Evolutionary conservation across 2,113 vertebrate species (phyloP).

Genomic region (Phalacrocorax carbo): DNA sequence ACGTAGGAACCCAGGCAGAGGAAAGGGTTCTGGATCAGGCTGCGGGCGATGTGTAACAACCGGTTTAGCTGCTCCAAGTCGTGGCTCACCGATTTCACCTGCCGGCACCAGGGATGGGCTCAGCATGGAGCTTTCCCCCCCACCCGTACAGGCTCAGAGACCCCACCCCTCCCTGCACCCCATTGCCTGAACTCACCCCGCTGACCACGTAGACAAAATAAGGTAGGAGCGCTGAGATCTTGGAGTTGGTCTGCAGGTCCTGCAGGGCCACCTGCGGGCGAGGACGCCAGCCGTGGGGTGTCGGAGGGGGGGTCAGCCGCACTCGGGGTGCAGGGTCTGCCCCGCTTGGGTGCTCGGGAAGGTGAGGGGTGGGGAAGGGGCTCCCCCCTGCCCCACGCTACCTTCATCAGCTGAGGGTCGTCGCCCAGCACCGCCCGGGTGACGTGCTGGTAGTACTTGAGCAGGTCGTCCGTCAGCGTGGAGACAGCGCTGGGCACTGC

Average conservation of each 20-base stretch:
- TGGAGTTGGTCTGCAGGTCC: conserved; percentile 91
- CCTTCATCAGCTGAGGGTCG: conserved; percentile 92
- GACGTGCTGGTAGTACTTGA: conserved; percentile 93
- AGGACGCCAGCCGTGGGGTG: neutral
- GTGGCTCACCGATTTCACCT: conserved; percentile 94
- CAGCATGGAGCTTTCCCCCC: too few relatives aligned
- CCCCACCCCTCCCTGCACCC: too few relatives aligned
- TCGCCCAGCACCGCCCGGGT: conserved; percentile 89
- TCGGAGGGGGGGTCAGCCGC: too few relatives aligned
- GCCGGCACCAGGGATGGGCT: neutral
- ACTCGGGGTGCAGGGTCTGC: too few relatives aligned
- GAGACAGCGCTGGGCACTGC: conserved; percentile 88
- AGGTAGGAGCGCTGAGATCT: conserved; percentile 88
- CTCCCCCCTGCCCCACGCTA: neutral
- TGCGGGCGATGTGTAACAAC: conserved; percentile 89
- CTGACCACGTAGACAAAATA: conserved; percentile 95
- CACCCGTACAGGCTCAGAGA: neutral
- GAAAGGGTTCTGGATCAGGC: conserved; percentile 89
- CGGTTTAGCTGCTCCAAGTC: conserved; percentile 90
- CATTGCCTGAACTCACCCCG: conserved; percentile 74
- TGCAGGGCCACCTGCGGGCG: conserved; percentile 83
- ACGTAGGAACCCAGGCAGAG: conserved; percentile 90
- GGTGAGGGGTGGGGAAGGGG: too few relatives aligned
- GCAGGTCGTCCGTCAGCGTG: conserved; percentile 85
- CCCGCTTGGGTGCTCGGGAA: too few relatives aligned